Evolutionary conservation across 2,888 invertebrate genomes (phyloP).

Genomic region (Melanophora roralis): DNA sequence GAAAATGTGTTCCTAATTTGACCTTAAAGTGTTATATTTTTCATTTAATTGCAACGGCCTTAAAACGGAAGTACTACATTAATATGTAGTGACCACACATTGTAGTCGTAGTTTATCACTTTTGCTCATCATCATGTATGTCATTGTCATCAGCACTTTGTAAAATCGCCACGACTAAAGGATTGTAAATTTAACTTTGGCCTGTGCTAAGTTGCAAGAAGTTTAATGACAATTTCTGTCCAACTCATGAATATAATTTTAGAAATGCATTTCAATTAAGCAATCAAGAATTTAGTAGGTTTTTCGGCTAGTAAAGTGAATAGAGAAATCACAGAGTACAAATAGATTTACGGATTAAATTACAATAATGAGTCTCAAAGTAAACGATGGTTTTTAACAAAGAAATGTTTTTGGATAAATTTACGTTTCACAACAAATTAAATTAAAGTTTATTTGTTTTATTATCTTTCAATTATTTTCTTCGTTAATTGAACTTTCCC

Average conservation of each 20-base stretch:
- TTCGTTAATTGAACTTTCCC: too few relatives aligned
- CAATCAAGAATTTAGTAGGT: neutral
- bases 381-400: too few relatives aligned
- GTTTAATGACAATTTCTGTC: neutral
- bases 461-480: too few relatives aligned
- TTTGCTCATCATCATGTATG: neutral
- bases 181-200: constrained; percentile 22
- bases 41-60: constrained; percentile 14
- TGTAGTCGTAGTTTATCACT: constrained; percentile 15
- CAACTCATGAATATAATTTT: constrained; percentile 13
- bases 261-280: constrained; percentile 15
- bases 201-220: constrained; percentile 26
- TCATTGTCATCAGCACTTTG: neutral
- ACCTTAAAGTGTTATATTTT: constrained; percentile 6
- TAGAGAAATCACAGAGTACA: neutral
- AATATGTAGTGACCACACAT: constrained; percentile 23
- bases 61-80: constrained; percentile 34
- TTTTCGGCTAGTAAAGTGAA: neutral
- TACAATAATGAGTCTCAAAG: too few relatives aligned
- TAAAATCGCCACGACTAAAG: neutral
- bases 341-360: neutral
- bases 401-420: too few relatives aligned
- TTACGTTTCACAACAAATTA: too few relatives aligned
- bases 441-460: too few relatives aligned
- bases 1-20: neutral